A percentile compares a stretch with the other conserved stretches of the same genome.
Conservation (phyloP, 2,113 vertebrate genomes). For the Ictalurus punctatus region DNA sequence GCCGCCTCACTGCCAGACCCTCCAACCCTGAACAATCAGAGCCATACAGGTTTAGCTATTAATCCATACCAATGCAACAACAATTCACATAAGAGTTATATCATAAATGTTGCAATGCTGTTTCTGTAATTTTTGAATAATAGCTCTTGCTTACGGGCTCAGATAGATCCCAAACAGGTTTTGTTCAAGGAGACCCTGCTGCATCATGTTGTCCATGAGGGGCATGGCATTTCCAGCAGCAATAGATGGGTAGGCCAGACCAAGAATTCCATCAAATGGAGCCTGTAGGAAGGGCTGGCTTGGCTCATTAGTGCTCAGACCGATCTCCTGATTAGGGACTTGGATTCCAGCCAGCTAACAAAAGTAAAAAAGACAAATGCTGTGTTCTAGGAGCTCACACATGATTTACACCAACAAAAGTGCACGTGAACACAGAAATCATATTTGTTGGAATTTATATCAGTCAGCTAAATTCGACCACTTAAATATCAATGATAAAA, state of each 20-base stretch:
- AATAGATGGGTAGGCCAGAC: constrained; percentile 60
- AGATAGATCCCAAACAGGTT: constrained; percentile 64
- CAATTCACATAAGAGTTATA: neutral
- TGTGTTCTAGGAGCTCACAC: neutral
- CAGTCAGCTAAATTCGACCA: neutral
- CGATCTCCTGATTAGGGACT: constrained; percentile 61
- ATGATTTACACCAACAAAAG: neutral
- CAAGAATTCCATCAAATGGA: constrained; percentile 64
- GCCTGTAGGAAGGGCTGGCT: constrained; percentile 59
- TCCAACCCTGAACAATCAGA: constrained; percentile 26
- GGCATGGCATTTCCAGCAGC: constrained; percentile 58
- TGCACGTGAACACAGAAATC: neutral
- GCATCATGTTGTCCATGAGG: constrained; percentile 65
- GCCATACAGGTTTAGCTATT: neutral
- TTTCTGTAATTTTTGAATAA: neutral
- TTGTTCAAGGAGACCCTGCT: constrained; percentile 46
- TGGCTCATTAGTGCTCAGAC: constrained; percentile 65
- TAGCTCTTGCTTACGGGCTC: constrained; percentile 18
- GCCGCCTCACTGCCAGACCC: constrained; percentile 62
- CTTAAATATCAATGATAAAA: neutral
- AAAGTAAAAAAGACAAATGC: neutral
- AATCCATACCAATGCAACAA: neutral
- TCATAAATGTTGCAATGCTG: neutral
- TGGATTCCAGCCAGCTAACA: constrained; percentile 72
- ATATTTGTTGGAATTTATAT: neutral